A percentile compares a stretch with the other conserved stretches of the same genome.
Evolutionary conservation across 2,888 invertebrate genomes (phyloP).

Genomic region (Philereme vetulata): DNA sequence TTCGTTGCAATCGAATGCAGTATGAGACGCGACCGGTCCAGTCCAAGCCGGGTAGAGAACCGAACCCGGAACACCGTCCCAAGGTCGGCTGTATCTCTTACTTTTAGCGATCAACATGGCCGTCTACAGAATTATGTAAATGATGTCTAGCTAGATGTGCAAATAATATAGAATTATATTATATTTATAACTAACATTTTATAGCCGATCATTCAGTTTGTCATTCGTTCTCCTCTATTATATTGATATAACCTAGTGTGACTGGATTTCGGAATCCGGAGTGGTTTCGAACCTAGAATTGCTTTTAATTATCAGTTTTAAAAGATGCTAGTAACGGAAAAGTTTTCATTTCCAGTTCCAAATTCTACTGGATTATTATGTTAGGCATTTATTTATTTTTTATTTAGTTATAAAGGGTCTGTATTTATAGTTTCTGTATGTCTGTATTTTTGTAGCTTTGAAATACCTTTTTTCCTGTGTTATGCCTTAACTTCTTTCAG

Average conservation of each 20-base stretch:
- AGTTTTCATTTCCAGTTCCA: too few relatives aligned
- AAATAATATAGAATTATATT: slow-evolving; percentile 36
- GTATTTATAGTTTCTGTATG: too few relatives aligned
- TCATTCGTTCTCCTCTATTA: slow-evolving; percentile 29
- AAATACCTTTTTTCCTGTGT: too few relatives aligned
- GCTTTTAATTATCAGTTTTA: background rate
- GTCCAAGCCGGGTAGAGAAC: slow-evolving; percentile 47
- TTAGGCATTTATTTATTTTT: too few relatives aligned
- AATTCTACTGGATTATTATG: too few relatives aligned
- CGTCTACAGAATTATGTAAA: slow-evolving; percentile 42
- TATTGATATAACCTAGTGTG: slow-evolving; percentile 22
- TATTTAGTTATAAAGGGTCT: too few relatives aligned
- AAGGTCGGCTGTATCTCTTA: slow-evolving; percentile 74
- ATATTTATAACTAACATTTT: slow-evolving; percentile 37
- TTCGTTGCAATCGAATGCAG: slow-evolving; percentile 28
- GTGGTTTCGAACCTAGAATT: slow-evolving; percentile 9
- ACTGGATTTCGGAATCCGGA: slow-evolving; percentile 23
- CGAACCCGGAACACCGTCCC: slow-evolving; percentile 74
- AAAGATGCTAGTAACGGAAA: background rate
- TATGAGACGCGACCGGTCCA: slow-evolving; percentile 57
- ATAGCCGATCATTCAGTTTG: slow-evolving; percentile 36
- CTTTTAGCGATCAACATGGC: slow-evolving; percentile 56
- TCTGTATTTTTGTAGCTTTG: too few relatives aligned
- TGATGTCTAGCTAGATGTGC: slow-evolving; percentile 40
- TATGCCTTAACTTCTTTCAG: too few relatives aligned